Conservation (phyloP, 2,888 invertebrate genomes). For the Augochlorella aurata region DNA sequence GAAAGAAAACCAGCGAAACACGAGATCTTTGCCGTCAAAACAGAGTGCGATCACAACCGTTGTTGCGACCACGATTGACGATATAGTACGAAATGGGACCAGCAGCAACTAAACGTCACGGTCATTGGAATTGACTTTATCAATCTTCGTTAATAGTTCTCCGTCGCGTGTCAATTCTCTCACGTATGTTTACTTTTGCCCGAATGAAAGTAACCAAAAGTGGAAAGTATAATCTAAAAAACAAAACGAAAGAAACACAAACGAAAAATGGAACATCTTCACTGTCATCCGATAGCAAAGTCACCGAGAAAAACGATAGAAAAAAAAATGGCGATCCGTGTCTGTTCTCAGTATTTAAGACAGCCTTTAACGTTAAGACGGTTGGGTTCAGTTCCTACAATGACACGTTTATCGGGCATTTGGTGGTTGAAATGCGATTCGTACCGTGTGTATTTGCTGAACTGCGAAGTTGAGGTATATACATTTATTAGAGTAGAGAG, state of each 20-base stretch:
- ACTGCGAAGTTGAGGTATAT: slow-evolving; percentile 60
- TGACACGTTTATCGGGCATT: slow-evolving; percentile 71
- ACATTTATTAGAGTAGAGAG: slow-evolving; percentile 57
- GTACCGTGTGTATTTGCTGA: slow-evolving; percentile 69
- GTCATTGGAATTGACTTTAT: slow-evolving; percentile 46
- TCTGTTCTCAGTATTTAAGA: slow-evolving; percentile 62
- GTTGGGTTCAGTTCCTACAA: slow-evolving; percentile 77
- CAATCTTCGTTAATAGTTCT: slow-evolving; percentile 14
- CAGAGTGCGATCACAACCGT: neutral
- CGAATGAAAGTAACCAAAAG: slow-evolving; percentile 1
- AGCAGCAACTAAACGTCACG: slow-evolving; percentile 35
- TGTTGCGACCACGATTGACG: slow-evolving; percentile 11
- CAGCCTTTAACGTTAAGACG: slow-evolving; percentile 65
- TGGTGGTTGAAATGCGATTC: slow-evolving; percentile 72
- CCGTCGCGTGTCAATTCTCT: slow-evolving; percentile 1
- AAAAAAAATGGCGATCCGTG: slow-evolving; percentile 34
- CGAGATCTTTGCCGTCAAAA: neutral
- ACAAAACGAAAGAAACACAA: neutral
- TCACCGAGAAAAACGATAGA: slow-evolving; percentile 8
- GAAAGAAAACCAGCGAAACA: neutral
- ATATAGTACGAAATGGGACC: slow-evolving; percentile 51
- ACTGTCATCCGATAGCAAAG: slow-evolving; percentile 51
- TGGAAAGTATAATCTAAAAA: slow-evolving; percentile 2
- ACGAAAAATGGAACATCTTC: slow-evolving; percentile 21
- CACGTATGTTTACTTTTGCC: neutral